Evolutionary conservation across 2,113 vertebrate species (phyloP).

Genomic region (Daphoenositta chrysoptera): DNA sequence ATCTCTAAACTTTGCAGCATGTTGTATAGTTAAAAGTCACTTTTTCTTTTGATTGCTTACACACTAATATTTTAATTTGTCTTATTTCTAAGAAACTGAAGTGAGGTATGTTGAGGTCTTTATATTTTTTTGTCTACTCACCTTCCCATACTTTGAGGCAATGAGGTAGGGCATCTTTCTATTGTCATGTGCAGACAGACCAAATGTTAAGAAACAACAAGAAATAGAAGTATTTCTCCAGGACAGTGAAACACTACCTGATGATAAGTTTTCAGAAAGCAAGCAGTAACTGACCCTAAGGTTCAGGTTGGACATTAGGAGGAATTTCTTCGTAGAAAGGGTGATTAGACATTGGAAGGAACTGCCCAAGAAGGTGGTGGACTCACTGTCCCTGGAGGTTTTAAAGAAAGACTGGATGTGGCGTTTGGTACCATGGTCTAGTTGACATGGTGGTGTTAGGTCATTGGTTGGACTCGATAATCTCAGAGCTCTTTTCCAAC

Average conservation of each 20-base stretch:
- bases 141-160: not conserved
- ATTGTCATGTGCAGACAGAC: not conserved
- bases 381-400: not conserved
- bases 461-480: not conserved
- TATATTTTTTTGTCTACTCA: not conserved
- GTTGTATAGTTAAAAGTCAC: not conserved
- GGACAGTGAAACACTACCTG: not conserved
- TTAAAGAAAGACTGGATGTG: not conserved
- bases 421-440: not conserved
- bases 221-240: not conserved
- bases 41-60: not conserved
- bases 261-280: not conserved
- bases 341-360: not conserved
- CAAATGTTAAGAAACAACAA: not conserved
- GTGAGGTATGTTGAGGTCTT: not conserved
- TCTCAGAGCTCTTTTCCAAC: not conserved
- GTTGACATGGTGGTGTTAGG: not conserved
- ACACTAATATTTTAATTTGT: not conserved
- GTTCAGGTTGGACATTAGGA: not conserved
- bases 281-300: not conserved
- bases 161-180: not conserved
- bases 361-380: not conserved
- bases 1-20: not conserved
- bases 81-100: not conserved
- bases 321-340: not conserved